Base-by-base conservation (phyloP, 2,113 vertebrate genomes). In the Amblyornis subalaris region DNA sequence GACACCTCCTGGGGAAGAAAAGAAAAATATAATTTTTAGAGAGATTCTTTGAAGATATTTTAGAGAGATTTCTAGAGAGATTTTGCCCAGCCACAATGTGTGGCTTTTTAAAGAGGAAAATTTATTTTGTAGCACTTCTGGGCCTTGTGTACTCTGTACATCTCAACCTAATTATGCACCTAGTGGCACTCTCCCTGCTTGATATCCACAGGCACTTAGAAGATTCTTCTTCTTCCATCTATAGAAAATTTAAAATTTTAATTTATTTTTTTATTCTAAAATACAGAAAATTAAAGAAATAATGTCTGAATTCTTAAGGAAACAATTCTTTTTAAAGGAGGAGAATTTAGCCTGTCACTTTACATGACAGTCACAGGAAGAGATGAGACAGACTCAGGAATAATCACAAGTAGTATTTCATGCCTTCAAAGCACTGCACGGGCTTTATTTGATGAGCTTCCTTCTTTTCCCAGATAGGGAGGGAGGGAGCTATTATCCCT, bases 1-100 rank as follows among this genome's bases (percentile, higher is more conserved):
- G 89, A 94, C 85, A 95, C 44, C 94, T 95, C 88, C 89, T 90
- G 88, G 93, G 87, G 51, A 90, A 90, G n/a, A 87, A 81, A 92
- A 90, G 70, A 33, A 91, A 91, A 91, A 73, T 17, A 17, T 0
- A 8, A 57, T 38, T 88, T 91, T 76, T 70, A 91, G 19, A 73
- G 31, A 51, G 15, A 92, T 25, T 83, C 29, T 71, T 51, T 38
- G 5, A 57, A 82, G 51, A 35, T 25, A 48, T 35, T 78, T 64
- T 13, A 91, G 48, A 60, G 23, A 64, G 35, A 50, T 81, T 87
- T 58, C 53, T 66, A 51, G 42, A 33, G 47, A 61, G 7, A 70
- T 72, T 89, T 58, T 79, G 44, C 47, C 33, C 51, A 89, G 60
- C 2, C 47, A 71, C 33, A n/a, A 0, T 38, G 28, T 16, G 12